These are phyloP conservation scores for Isaurus tuberculatus DNA, from an alignment of 92 coral and sea anemone genomes.

Conservation along the genomic window DNA sequence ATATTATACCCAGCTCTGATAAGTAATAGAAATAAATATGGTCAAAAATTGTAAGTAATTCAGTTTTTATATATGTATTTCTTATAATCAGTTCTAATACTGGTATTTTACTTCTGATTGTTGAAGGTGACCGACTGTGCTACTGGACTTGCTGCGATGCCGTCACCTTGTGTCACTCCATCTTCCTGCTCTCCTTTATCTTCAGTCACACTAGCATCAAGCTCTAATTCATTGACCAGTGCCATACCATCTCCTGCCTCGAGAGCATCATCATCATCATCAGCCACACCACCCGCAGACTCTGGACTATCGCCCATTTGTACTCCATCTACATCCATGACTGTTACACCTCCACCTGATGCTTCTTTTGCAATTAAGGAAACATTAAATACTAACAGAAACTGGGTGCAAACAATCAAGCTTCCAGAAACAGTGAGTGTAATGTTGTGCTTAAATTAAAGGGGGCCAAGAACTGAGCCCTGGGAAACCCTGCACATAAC, in stretches of 20 bases:
- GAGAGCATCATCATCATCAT: constrained; percentile 26
- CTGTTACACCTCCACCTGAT: constrained; percentile 24
- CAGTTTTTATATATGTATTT: constrained; percentile 11
- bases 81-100: constrained; percentile 11
- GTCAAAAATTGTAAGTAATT: constrained; percentile 6
- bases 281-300: constrained; percentile 26
- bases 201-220: constrained; percentile 21
- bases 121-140: constrained; percentile 25
- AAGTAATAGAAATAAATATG: constrained; percentile 18
- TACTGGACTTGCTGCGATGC: constrained; percentile 9
- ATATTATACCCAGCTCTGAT: constrained; percentile 24
- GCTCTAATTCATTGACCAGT: constrained; percentile 28
- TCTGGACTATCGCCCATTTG: constrained; percentile 18
- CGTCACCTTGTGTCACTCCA: constrained; percentile 14
- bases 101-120: constrained; percentile 25
- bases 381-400: constrained; percentile 12
- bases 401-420: no score
- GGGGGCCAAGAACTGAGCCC: no score
- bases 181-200: constrained; percentile 24
- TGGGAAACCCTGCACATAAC: no score
- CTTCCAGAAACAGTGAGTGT: no score
- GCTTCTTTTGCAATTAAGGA: constrained; percentile 24
- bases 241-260: constrained; percentile 24
- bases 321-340: constrained; percentile 32
- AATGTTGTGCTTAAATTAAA: no score